Conservation (phyloP, 2,113 vertebrate species). For the Daphoenositta chrysoptera region DNA sequence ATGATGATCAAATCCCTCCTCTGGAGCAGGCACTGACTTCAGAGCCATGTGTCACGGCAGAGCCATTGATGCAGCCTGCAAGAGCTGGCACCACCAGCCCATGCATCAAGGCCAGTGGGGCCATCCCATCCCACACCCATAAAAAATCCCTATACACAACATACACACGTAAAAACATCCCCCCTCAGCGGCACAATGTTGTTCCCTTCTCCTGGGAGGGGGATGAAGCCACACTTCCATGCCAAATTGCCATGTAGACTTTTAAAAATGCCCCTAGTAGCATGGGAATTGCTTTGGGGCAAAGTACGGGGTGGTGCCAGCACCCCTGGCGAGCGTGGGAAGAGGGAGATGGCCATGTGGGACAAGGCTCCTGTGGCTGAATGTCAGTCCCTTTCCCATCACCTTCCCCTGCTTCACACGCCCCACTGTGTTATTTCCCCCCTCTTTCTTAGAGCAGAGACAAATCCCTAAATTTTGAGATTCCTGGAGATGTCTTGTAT, state of each 20-base stretch:
- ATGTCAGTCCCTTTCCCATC: not conserved
- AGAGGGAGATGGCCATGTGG: not conserved
- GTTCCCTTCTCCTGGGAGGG: not conserved
- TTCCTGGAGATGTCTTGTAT: not conserved
- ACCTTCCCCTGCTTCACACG: not conserved
- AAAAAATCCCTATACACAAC: not conserved
- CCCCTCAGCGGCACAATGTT: rapidly evolving
- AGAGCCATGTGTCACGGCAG: not conserved
- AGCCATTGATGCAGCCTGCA: not conserved
- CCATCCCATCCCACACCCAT: not conserved
- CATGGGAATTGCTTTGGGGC: not conserved
- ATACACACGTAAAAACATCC: not conserved
- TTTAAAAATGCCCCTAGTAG: not conserved
- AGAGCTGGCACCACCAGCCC: not conserved
- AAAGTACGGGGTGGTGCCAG: not conserved
- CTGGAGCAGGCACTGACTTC: not conserved
- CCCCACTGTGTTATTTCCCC: rapidly evolving
- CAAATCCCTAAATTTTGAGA: not conserved
- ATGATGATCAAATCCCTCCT: not conserved
- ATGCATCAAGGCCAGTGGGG: rapidly evolving
- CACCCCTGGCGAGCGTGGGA: rapidly evolving
- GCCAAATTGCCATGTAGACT: not conserved
- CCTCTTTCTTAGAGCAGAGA: not conserved
- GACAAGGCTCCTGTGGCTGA: not conserved
- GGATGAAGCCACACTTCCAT: not conserved